A percentile compares a stretch with the other conserved stretches of the same genome.
Conservation (phyloP, 1,140 invertebrate genomes). For the Zaprionus vittiger region DNA sequence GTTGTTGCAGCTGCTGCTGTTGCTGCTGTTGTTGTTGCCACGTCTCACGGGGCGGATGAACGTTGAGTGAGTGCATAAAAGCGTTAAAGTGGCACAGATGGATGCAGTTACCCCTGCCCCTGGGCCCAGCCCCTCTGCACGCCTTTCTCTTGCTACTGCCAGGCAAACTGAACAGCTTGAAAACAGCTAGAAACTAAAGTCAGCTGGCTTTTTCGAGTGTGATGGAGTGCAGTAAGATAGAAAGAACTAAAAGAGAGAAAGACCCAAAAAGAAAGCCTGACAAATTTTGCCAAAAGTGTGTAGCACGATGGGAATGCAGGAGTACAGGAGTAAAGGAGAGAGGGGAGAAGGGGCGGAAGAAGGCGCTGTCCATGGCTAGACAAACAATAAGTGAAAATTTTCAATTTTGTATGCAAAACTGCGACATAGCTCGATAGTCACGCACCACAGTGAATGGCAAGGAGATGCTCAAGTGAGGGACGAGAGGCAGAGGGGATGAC, state of each 20-base stretch:
- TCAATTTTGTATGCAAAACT: conserved; percentile 81
- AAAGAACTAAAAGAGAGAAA: background rate
- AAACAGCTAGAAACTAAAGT: conserved; percentile 7
- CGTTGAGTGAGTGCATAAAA: conserved; percentile 34
- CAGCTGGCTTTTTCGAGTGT: conserved; percentile 6
- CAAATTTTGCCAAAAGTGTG: conserved; percentile 3
- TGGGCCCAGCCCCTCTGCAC: background rate
- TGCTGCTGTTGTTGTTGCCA: conserved; percentile 27
- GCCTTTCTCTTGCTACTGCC: background rate
- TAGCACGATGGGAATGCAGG: background rate
- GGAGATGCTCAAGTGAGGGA: too few relatives aligned
- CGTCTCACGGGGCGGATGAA: conserved; percentile 35
- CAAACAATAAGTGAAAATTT: conserved; percentile 78
- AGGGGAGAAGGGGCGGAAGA: too few relatives aligned
- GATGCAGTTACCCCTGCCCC: background rate
- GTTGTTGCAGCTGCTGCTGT: background rate
- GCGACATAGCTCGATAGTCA: conserved; percentile 77
- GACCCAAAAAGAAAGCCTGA: background rate
- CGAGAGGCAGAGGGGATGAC: background rate
- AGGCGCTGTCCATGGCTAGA: conserved; percentile 40
- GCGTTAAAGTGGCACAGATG: conserved; percentile 35
- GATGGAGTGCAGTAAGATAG: background rate
- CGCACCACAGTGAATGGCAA: conserved; percentile 50
- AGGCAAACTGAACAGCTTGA: conserved; percentile 1
- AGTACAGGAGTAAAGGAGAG: background rate